phyloP scores from a whole-genome alignment of 2,888 invertebrate genomes.

The Platypus cylindrus region DNA sequence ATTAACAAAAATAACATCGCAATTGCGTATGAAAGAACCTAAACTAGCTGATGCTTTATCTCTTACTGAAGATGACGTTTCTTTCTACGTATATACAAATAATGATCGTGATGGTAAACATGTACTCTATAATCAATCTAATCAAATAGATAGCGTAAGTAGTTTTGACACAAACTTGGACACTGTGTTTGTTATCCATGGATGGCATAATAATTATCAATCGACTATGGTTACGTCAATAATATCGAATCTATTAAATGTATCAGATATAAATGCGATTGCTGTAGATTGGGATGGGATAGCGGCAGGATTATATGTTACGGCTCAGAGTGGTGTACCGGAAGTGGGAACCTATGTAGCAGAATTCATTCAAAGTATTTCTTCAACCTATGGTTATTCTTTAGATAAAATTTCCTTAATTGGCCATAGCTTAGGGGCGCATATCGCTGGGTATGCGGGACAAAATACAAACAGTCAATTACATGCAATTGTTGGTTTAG shows the following conservation, averaged over 20 bases:
- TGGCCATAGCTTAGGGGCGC: slow-evolving; percentile 27
- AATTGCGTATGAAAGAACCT: too few relatives aligned
- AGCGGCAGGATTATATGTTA: slow-evolving; percentile 20
- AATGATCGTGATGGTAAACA: slow-evolving; percentile 3
- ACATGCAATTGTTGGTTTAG: slow-evolving; percentile 10
- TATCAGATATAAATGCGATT: slow-evolving; percentile 26
- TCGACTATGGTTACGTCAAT: slow-evolving; percentile 21
- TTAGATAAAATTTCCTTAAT: slow-evolving; percentile 19
- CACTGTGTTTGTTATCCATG: slow-evolving; percentile 27
- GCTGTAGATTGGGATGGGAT: slow-evolving; percentile 26
- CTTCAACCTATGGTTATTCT: slow-evolving; percentile 16
- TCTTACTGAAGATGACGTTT: slow-evolving; percentile 17
- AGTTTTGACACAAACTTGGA: slow-evolving; percentile 17
- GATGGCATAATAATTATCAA: slow-evolving; percentile 24
- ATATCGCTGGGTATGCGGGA: slow-evolving; percentile 24
- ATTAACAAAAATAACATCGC: too few relatives aligned
- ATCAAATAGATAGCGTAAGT: slow-evolving; percentile 5
- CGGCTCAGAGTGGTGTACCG: slow-evolving; percentile 18
- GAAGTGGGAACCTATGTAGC: slow-evolving; percentile 21
- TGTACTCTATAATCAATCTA: slow-evolving; percentile 5
- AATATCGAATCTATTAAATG: slow-evolving; percentile 18
- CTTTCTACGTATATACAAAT: slow-evolving; percentile 11
- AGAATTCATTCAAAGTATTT: slow-evolving; percentile 21
- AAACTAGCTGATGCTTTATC: neutral
- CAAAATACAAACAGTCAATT: slow-evolving; percentile 7